Evolutionary conservation across 1,140 invertebrate species (phyloP).

Genomic region (Drosophila busckii): DNA sequence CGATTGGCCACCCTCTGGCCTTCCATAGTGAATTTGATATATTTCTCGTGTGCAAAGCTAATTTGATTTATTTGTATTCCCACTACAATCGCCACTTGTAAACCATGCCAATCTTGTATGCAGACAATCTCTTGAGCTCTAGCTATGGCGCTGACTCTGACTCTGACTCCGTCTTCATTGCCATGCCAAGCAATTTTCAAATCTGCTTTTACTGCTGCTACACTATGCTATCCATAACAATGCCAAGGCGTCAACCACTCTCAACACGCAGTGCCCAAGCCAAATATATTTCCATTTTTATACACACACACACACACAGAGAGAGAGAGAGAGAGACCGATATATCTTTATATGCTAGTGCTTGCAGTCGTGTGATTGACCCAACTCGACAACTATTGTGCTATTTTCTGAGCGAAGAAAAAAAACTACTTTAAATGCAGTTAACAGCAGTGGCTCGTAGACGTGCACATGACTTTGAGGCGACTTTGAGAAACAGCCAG

Average conservation of each 20-base stretch:
- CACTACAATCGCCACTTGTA: constrained; percentile 6
- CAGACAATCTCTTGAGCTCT: constrained; percentile 3
- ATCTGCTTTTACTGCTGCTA: constrained; percentile 4
- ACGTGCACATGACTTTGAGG: constrained; percentile 73
- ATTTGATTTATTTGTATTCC: constrained; percentile 25
- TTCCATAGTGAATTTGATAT: background rate
- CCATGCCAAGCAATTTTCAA: constrained; percentile 12
- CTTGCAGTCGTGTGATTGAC: constrained; percentile 56
- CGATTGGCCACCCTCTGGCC: too few relatives aligned
- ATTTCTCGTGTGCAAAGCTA: constrained; percentile 5
- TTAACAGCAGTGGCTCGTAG: constrained; percentile 31
- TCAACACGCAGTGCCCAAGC: background rate
- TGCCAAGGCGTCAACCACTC: background rate
- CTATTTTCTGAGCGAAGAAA: constrained; percentile 20
- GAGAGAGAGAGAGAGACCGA: too few relatives aligned
- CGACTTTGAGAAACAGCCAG: constrained; percentile 46
- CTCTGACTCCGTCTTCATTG: too few relatives aligned
- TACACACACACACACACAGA: too few relatives aligned
- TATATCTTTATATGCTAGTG: background rate
- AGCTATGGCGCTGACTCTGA: too few relatives aligned
- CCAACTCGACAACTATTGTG: constrained; percentile 33
- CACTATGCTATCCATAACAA: constrained; percentile 9
- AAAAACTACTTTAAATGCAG: constrained; percentile 65
- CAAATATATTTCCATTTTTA: constrained; percentile 5
- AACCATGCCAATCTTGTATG: constrained; percentile 17